These are phyloP conservation scores for Paradoxurus hermaphroditus DNA, from an alignment of 2,113 vertebrate species.

Conservation along the genomic window DNA sequence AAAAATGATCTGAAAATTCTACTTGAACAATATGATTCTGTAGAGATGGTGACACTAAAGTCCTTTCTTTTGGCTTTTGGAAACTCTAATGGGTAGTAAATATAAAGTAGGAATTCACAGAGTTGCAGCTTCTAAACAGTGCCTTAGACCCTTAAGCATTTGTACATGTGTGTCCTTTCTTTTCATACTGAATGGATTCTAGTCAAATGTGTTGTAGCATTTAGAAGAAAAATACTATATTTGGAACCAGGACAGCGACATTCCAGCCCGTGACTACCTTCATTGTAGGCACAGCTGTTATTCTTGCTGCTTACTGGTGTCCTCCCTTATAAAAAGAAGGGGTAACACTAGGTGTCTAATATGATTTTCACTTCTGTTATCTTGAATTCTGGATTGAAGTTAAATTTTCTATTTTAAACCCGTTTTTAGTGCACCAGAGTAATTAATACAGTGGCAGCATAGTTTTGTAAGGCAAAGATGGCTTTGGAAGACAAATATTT, in stretches of 20 bases:
- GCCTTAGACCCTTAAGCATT: not conserved
- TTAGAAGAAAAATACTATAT: not conserved
- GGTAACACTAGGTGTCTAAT: not conserved
- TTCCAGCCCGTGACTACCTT: not conserved
- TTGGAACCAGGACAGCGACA: not conserved
- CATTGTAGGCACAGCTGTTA: not conserved
- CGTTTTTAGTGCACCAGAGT: not conserved
- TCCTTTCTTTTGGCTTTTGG: not conserved
- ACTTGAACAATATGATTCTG: not conserved
- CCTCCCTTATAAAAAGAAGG: not conserved
- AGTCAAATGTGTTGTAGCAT: not conserved
- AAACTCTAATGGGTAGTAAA: not conserved
- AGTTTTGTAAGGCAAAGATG: not conserved
- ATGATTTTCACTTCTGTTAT: not conserved
- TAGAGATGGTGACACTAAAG: not conserved
- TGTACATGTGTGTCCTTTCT: not conserved
- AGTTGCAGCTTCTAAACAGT: not conserved
- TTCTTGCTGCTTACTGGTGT: not conserved
- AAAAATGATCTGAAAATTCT: not conserved
- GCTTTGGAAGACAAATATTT: conserved; percentile 13
- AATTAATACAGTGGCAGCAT: not conserved
- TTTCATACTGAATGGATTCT: not conserved
- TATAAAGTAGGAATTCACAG: not conserved
- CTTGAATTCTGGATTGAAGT: not conserved
- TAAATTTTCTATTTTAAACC: not conserved